These are phyloP conservation scores for Rhaphigaster nebulosa DNA, from an alignment of 2,888 invertebrate genomes.

Conservation along the genomic window DNA sequence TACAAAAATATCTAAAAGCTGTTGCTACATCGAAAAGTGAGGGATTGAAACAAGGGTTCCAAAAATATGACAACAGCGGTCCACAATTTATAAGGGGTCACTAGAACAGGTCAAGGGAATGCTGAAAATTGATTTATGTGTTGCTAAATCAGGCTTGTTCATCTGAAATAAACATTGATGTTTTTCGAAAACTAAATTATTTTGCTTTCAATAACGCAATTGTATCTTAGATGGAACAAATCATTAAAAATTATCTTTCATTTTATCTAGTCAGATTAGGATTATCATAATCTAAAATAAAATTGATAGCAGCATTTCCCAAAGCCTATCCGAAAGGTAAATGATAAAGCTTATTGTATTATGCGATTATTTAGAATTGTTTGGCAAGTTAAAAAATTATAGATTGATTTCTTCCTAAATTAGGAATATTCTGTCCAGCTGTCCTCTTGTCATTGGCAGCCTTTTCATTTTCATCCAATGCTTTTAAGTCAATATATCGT, in stretches of 20 bases:
- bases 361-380: neutral
- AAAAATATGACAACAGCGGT: neutral
- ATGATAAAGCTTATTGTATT: neutral
- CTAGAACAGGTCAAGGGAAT: neutral
- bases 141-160: neutral
- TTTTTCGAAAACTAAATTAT: neutral
- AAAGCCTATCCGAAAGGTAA: neutral
- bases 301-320: neutral
- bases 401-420: neutral
- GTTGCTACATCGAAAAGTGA: neutral
- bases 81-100: neutral
- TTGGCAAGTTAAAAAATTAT: neutral
- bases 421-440: too few relatives aligned
- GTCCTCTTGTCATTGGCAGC: too few relatives aligned
- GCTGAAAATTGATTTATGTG: neutral
- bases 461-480: too few relatives aligned
- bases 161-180: neutral
- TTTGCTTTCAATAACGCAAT: too few relatives aligned
- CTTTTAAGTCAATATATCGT: too few relatives aligned
- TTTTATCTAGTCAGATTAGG: neutral
- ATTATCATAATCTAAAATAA: neutral
- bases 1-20: neutral
- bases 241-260: neutral
- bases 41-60: neutral
- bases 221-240: too few relatives aligned